phyloP scores from a whole-genome alignment of 2,113 vertebrate species.

The Amia ocellicauda region DNA sequence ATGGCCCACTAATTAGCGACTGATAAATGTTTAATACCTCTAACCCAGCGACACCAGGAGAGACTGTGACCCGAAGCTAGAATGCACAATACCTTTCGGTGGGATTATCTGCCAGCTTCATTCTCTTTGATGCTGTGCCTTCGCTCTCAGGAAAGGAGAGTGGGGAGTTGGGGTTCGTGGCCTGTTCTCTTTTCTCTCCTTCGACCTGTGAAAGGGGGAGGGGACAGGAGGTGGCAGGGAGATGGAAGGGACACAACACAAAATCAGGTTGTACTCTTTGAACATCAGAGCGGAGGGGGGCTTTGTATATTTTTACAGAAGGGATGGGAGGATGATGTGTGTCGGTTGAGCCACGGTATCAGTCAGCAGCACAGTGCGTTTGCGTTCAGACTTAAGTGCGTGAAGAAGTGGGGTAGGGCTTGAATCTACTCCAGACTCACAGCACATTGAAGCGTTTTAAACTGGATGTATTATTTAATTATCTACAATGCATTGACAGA shows the following conservation, averaged over 20 bases:
- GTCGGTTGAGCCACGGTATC: no score
- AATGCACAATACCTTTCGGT: constrained; percentile 57
- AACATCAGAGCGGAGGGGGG: constrained; percentile 48
- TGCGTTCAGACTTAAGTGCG: no score
- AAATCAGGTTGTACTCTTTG: constrained; percentile 28
- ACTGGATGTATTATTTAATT: no score
- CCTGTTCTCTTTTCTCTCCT: constrained; percentile 52
- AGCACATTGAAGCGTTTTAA: no score
- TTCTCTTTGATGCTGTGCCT: constrained; percentile 71
- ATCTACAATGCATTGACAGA: no score
- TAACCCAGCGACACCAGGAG: neutral
- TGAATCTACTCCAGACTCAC: no score
- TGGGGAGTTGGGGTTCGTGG: constrained; percentile 50
- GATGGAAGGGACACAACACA: constrained; percentile 18
- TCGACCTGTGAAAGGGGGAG: constrained; percentile 47
- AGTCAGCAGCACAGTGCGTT: no score
- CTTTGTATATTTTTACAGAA: constrained; percentile 7
- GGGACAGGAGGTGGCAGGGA: constrained; percentile 47
- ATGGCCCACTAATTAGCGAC: constrained; percentile 18
- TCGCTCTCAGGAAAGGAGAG: constrained; percentile 53
- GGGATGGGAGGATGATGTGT: constrained; percentile 17
- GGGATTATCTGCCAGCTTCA: constrained; percentile 56
- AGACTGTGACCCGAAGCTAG: constrained; percentile 61
- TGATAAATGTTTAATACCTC: constrained; percentile 70
- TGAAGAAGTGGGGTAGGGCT: no score